Percentiles rank a stretch among this genome's conserved stretches.
These are phyloP conservation scores for Eurytoma californica DNA, from an alignment of 2,888 invertebrate genomes.

Conservation along the genomic window DNA sequence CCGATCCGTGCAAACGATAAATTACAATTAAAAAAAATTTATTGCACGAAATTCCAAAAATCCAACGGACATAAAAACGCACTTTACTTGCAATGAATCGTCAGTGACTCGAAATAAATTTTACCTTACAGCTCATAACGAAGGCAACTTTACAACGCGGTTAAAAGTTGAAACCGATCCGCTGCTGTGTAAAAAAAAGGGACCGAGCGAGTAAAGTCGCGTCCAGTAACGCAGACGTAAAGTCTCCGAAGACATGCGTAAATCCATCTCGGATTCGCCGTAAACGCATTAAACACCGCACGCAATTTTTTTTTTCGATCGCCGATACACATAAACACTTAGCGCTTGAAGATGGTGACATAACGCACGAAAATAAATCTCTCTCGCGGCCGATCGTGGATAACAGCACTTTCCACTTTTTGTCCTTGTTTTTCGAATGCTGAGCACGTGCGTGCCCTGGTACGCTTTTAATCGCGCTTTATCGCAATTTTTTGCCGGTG, in stretches of 20 bases:
- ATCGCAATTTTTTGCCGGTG: slow-evolving; percentile 10
- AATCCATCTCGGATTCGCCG: slow-evolving; percentile 35
- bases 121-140: slow-evolving; percentile 11
- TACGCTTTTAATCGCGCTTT: slow-evolving; percentile 16
- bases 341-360: slow-evolving; percentile 18
- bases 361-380: slow-evolving; percentile 55
- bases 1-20: background rate
- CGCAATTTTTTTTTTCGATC: slow-evolving; percentile 22
- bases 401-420: background rate
- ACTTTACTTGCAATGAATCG: slow-evolving; percentile 17
- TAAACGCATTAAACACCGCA: slow-evolving; percentile 42
- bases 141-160: background rate
- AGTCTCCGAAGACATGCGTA: slow-evolving; percentile 10
- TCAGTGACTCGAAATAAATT: slow-evolving; percentile 28
- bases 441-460: background rate
- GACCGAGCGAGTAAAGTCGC: background rate
- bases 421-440: background rate
- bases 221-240: background rate
- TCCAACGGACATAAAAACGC: slow-evolving; percentile 21
- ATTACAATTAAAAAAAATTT: background rate
- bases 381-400: slow-evolving; percentile 40
- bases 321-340: slow-evolving; percentile 33
- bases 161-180: slow-evolving; percentile 26
- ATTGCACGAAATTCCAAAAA: slow-evolving; percentile 9
- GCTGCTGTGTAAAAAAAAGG: background rate